phyloP scores from a whole-genome alignment of 2,888 invertebrate species.

The Kuschelorhynchus macadamiae region DNA sequence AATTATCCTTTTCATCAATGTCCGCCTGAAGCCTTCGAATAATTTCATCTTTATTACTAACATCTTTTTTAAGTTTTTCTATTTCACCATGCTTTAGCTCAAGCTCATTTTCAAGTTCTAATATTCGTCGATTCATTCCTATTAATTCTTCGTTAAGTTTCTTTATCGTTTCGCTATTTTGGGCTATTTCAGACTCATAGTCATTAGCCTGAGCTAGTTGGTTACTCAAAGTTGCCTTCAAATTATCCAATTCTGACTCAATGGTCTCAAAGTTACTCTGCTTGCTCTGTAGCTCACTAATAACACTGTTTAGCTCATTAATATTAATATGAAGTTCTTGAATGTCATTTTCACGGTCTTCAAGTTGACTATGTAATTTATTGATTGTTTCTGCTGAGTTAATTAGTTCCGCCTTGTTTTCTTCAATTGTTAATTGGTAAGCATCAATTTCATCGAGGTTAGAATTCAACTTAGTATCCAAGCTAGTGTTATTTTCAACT shows the following conservation, averaged over 20 bases:
- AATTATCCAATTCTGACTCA: slow-evolving; percentile 72
- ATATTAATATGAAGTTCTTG: slow-evolving; percentile 69
- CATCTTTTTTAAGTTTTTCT: slow-evolving; percentile 63
- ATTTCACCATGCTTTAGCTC: slow-evolving; percentile 70
- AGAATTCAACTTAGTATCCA: slow-evolving; percentile 58
- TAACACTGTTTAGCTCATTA: slow-evolving; percentile 70
- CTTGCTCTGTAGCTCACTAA: slow-evolving; percentile 71
- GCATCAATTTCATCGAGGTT: slow-evolving; percentile 61
- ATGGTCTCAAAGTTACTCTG: slow-evolving; percentile 69
- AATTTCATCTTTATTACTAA: slow-evolving; percentile 64
- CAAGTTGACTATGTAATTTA: slow-evolving; percentile 58
- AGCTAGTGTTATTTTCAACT: slow-evolving; percentile 54
- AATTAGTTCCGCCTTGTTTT: slow-evolving; percentile 64
- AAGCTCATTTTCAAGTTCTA: slow-evolving; percentile 57
- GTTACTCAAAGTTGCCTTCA: slow-evolving; percentile 71
- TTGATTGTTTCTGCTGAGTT: slow-evolving; percentile 59
- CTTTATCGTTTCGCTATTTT: slow-evolving; percentile 73
- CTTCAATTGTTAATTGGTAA: slow-evolving; percentile 61
- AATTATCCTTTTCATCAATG: slow-evolving; percentile 67
- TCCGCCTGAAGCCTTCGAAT: slow-evolving; percentile 67
- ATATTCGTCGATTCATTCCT: slow-evolving; percentile 72
- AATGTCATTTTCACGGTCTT: slow-evolving; percentile 59
- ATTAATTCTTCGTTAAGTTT: slow-evolving; percentile 72
- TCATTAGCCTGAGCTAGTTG: slow-evolving; percentile 71
- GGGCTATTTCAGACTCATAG: slow-evolving; percentile 72